Percentiles rank a stretch among this genome's conserved stretches.
These are phyloP conservation scores for Sandelia bainsii DNA, from an alignment of 2,797 vertebrate species.

Conservation along the genomic window DNA sequence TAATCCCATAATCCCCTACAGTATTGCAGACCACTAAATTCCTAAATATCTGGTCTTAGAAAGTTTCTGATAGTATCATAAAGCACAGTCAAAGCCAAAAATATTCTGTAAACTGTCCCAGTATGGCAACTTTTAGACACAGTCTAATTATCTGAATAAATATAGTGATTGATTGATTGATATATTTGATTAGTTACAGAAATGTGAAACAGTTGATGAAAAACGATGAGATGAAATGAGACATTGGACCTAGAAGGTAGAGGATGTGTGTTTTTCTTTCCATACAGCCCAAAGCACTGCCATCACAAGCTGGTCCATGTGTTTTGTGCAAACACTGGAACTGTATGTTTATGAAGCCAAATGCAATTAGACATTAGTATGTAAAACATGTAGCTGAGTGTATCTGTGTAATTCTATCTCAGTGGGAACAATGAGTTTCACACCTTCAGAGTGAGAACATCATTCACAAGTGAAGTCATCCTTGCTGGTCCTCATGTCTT, in stretches of 20 bases:
- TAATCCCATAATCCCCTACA: conserved; percentile 3
- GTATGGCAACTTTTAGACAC: background rate
- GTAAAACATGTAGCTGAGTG: background rate
- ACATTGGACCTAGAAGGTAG: too few species aligned
- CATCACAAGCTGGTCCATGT: background rate
- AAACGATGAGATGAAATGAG: background rate
- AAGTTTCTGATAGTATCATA: background rate
- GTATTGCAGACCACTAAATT: background rate
- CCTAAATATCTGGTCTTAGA: background rate
- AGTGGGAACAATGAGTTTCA: background rate
- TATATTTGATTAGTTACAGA: background rate
- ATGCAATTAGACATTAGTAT: background rate
- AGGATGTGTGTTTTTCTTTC: too few species aligned
- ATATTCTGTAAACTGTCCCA: background rate
- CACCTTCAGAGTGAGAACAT: background rate
- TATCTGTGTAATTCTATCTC: conserved; percentile 1
- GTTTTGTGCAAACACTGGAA: background rate
- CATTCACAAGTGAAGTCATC: background rate
- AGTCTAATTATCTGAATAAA: too few species aligned
- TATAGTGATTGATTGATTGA: too few species aligned
- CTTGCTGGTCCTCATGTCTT: background rate
- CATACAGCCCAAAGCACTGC: too few species aligned
- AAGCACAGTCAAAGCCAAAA: too few species aligned
- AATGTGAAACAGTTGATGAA: background rate
- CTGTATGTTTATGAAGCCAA: background rate